phyloP scores from a whole-genome alignment of 2,797 vertebrate genomes.

The Sciurus vulgaris region DNA sequence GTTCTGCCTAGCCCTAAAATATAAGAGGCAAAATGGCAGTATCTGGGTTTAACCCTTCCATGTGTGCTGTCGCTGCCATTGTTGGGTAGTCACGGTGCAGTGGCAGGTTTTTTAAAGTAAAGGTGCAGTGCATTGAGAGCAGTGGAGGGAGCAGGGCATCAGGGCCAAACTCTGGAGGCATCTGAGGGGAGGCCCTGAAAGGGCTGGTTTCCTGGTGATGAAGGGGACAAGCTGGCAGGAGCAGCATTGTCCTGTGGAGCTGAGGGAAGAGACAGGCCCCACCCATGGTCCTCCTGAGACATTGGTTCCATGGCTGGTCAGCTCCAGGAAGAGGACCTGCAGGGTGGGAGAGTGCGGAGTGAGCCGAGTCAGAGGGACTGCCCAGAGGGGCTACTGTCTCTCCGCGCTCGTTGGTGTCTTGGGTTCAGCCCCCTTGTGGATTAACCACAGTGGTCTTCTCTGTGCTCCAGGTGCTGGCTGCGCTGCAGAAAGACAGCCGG shows the following conservation, averaged over 20 bases:
- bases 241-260: not conserved
- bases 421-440: too few relatives aligned
- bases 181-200: accelerated
- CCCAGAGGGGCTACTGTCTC: not conserved
- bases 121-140: not conserved
- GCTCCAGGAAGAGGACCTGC: too few relatives aligned
- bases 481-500: conserved; percentile 93
- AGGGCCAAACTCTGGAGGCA: not conserved
- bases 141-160: not conserved
- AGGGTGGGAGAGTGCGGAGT: accelerated
- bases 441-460: not conserved
- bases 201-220: not conserved
- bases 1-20: too few relatives aligned
- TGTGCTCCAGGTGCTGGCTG: conserved; percentile 91
- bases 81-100: not conserved
- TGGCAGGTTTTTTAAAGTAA: not conserved
- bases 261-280: not conserved
- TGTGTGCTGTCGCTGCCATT: not conserved
- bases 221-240: too few relatives aligned
- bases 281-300: accelerated
- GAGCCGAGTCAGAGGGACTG: not conserved
- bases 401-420: not conserved
- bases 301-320: accelerated
- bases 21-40: too few relatives aligned
- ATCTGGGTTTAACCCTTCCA: too few relatives aligned